A percentile compares a stretch with the other conserved stretches of the same genome.
phyloP scores from a whole-genome alignment of 2,888 invertebrate genomes.

The Spodoptera littoralis region DNA sequence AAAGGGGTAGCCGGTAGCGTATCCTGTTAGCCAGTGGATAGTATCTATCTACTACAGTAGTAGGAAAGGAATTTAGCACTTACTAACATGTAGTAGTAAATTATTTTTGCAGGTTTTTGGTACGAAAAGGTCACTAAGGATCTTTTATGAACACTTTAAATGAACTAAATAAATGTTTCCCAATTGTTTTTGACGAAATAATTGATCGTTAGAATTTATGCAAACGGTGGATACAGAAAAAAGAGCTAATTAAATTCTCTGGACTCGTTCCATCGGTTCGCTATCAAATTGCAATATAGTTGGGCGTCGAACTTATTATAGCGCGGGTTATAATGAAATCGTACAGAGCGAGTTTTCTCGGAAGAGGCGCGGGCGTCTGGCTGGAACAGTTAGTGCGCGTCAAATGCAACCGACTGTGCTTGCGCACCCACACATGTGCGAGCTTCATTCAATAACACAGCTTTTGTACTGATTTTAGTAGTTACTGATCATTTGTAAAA shows the following conservation, averaged over 20 bases:
- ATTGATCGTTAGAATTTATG: not conserved
- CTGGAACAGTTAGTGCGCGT: conserved; percentile 57
- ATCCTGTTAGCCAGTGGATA: conserved; percentile 24
- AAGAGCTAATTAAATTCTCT: conserved; percentile 31
- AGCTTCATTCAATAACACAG: conserved; percentile 25
- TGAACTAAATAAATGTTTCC: no score
- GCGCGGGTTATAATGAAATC: conserved; percentile 53
- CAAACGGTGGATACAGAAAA: conserved; percentile 13
- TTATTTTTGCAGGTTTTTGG: no score
- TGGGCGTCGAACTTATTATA: conserved; percentile 42
- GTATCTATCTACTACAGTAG: conserved; percentile 13
- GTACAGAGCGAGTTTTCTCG: conserved; percentile 67
- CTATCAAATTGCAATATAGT: conserved; percentile 45
- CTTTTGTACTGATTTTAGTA: conserved; percentile 14
- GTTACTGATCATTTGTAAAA: not conserved
- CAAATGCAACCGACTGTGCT: conserved; percentile 47
- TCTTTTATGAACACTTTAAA: no score
- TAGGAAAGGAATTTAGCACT: no score
- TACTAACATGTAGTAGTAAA: not conserved
- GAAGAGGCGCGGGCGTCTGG: conserved; percentile 69
- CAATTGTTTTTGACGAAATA: no score
- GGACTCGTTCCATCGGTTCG: conserved; percentile 33
- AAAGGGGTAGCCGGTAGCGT: conserved; percentile 14
- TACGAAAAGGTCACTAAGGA: no score
- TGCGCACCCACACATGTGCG: conserved; percentile 35